Conservation (phyloP, 2,113 vertebrate species). For the Peromyscus leucopus region DNA sequence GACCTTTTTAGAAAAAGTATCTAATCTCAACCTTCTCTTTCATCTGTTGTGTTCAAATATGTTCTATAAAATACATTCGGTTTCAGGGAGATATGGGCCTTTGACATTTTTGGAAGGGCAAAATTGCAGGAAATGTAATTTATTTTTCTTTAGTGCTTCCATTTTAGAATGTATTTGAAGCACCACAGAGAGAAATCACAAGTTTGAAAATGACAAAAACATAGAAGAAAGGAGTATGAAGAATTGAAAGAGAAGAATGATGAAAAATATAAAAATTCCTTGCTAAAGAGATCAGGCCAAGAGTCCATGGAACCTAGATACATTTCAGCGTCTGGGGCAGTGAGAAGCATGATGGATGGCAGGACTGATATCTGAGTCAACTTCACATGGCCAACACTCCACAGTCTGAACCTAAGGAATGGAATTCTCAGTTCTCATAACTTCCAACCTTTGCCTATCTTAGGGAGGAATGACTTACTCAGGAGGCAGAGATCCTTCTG, state of each 20-base stretch:
- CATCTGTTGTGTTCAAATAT: constrained; percentile 4
- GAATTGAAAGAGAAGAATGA: neutral
- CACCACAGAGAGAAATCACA: neutral
- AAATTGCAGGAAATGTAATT: neutral
- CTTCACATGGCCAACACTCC: neutral
- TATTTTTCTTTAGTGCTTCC: constrained; percentile 39
- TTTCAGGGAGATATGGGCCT: neutral
- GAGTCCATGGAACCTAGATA: neutral
- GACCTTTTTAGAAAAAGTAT: neutral
- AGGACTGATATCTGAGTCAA: neutral
- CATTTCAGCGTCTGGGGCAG: neutral
- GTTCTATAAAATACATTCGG: neutral
- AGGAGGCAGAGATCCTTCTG: too few relatives aligned
- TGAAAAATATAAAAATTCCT: neutral
- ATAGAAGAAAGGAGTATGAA: neutral
- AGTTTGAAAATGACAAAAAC: neutral
- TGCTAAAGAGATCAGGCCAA: neutral
- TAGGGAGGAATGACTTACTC: neutral
- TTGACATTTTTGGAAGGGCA: neutral
- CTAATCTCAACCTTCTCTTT: neutral
- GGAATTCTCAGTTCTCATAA: neutral
- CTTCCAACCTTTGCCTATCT: neutral
- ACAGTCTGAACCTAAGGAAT: neutral
- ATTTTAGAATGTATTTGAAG: constrained; percentile 34
- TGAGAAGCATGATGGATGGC: neutral